Conservation (phyloP, 2,888 invertebrate genomes). For the Acronicta psi region DNA sequence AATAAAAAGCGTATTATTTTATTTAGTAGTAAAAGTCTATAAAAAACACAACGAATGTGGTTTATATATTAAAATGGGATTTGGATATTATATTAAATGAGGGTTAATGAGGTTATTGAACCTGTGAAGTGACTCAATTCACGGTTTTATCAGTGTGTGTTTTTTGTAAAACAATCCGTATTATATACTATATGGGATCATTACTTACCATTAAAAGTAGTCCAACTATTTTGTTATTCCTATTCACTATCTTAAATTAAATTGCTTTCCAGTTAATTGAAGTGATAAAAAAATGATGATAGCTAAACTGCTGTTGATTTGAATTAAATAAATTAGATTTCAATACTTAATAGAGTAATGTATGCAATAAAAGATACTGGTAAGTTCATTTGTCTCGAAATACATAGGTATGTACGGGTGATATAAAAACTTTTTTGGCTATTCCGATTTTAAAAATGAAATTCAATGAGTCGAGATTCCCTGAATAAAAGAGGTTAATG, state of each 20-base stretch:
- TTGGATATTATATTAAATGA: not conserved
- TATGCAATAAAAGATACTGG: no score
- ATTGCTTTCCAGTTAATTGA: constrained; percentile 7
- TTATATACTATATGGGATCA: not conserved
- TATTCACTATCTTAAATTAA: constrained; percentile 8
- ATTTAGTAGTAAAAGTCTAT: no score
- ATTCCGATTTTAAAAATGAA: no score
- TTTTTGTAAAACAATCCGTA: not conserved
- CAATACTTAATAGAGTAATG: not conserved
- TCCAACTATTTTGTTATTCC: constrained; percentile 1
- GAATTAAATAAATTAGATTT: constrained; percentile 1
- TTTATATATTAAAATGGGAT: not conserved
- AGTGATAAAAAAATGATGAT: constrained; percentile 7
- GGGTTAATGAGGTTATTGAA: not conserved
- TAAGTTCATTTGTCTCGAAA: no score
- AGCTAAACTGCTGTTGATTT: constrained; percentile 11
- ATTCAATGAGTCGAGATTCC: no score
- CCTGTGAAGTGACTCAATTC: not conserved
- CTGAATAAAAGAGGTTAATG: no score
- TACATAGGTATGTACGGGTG: no score
- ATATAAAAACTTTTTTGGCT: no score
- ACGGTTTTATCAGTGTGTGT: not conserved
- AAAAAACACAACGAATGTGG: no score
- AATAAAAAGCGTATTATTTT: constrained; percentile 5
- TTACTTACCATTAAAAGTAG: not conserved